Conservation (phyloP, 2,113 vertebrate species). For the Trematomus loennbergii region DNA sequence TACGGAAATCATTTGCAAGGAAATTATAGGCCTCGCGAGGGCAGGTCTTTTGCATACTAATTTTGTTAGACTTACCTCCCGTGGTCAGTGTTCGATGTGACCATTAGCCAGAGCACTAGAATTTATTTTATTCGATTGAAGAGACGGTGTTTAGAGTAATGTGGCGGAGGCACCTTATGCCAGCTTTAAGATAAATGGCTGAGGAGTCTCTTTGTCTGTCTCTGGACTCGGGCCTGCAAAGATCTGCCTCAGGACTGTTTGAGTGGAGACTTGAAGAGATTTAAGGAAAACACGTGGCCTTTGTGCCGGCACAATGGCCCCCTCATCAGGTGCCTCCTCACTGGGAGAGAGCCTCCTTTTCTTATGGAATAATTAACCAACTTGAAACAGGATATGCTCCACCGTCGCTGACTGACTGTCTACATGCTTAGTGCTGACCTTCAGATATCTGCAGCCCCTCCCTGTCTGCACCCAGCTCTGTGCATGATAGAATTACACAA, state of each 20-base stretch:
- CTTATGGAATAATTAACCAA: slow-evolving; percentile 29
- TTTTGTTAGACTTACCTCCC: slow-evolving; percentile 99
- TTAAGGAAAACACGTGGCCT: slow-evolving; percentile 63
- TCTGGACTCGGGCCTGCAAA: slow-evolving; percentile 48
- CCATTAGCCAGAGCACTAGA: slow-evolving; percentile 89
- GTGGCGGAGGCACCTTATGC: slow-evolving; percentile 58
- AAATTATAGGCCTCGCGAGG: slow-evolving; percentile 97
- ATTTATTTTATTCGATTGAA: slow-evolving; percentile 81
- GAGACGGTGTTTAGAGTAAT: slow-evolving; percentile 66
- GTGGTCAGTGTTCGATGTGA: slow-evolving; percentile 91
- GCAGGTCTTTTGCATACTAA: slow-evolving; percentile 99
- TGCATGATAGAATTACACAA: slow-evolving; percentile 67
- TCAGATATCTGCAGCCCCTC: slow-evolving; percentile 40
- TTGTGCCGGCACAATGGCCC: slow-evolving; percentile 67
- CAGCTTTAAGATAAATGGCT: slow-evolving; percentile 54
- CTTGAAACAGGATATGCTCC: slow-evolving; percentile 36
- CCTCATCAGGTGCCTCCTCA: slow-evolving; percentile 33
- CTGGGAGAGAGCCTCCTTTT: slow-evolving; percentile 12
- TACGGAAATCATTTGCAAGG: slow-evolving; percentile 94
- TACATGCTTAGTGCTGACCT: slow-evolving; percentile 37
- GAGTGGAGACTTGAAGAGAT: slow-evolving; percentile 53
- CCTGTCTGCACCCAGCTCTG: slow-evolving; percentile 19
- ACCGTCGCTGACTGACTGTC: slow-evolving; percentile 26
- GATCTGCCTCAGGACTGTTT: slow-evolving; percentile 28
- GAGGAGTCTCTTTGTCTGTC: slow-evolving; percentile 45